Conservation (phyloP, 2,113 vertebrate genomes). For the Morone chrysops region DNA sequence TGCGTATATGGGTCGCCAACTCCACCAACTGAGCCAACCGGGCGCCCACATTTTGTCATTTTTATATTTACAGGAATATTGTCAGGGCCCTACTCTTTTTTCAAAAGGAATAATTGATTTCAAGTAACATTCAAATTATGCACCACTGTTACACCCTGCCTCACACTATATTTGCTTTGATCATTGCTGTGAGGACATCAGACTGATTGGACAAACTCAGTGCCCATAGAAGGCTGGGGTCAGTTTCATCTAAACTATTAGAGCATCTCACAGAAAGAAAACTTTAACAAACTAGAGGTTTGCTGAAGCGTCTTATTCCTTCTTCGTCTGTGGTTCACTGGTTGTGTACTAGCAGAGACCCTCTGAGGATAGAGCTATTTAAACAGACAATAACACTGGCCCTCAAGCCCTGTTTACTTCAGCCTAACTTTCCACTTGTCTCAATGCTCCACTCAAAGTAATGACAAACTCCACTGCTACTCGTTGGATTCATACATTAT, state of each 20-base stretch:
- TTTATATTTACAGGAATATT: neutral
- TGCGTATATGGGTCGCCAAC: no score
- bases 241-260: slow-evolving; percentile 45
- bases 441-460: slow-evolving; percentile 37
- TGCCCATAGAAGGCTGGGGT: slow-evolving; percentile 36
- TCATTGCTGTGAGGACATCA: slow-evolving; percentile 32
- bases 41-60: neutral
- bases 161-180: slow-evolving; percentile 26
- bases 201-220: slow-evolving; percentile 25
- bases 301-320: slow-evolving; percentile 5
- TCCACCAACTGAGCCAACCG: no score
- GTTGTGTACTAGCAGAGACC: slow-evolving; percentile 31
- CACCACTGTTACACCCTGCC: neutral
- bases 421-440: slow-evolving; percentile 54
- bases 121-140: neutral
- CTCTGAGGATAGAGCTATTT: slow-evolving; percentile 59
- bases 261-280: slow-evolving; percentile 27
- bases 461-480: slow-evolving; percentile 20
- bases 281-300: slow-evolving; percentile 42
- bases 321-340: slow-evolving; percentile 48
- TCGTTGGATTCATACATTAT: slow-evolving; percentile 40
- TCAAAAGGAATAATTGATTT: neutral
- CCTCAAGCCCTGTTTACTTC: slow-evolving; percentile 61
- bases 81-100: neutral
- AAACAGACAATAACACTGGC: slow-evolving; percentile 62